Evolutionary conservation across 2,888 invertebrate species (phyloP), one percentile per base, ranked within the genome.

Genomic region (Metopia argyrocephala): DNA sequence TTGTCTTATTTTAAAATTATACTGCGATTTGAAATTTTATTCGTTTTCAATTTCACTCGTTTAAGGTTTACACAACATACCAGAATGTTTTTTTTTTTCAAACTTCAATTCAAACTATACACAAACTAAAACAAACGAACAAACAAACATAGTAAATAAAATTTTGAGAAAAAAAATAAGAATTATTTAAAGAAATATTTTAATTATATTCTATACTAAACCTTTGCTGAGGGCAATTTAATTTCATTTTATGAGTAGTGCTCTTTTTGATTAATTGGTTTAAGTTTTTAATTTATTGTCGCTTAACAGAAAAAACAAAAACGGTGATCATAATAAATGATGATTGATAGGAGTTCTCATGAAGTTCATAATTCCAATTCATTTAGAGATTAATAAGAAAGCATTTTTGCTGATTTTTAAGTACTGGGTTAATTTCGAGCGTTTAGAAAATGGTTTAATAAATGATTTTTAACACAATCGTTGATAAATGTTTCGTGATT

Each of bases 161-260:
- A 31, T 25, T 46, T 61, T 21, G 66, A 68, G 45, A 50, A 54
- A 52, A 54, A 68, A 5, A 73, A 38, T 45, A 48, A 27, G n/a
- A n/a, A n/a, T 66, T 31, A 52, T 20, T 18, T 15, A 38, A 21
- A 9, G 3, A 5, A 45, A n/a, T n/a, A n/a, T 27, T 28, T 31
- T 64, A 80, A 57, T 57, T 68, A 76, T 57, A 57, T 64, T 73
- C 62, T 76, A 76, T 76, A 80, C 76, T 80, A 64, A 76, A 80
- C 76, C 76, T 79, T 78, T 75, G 65, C 61, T 59, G 80, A 76
- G 62, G 64, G 68, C 65, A 75, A 59, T 31, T 65, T 54, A 62
- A 38, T n/a, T n/a, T n/a, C n/a, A n/a, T n/a, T 38, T 9, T 68
- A 38, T 65, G 50, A 71, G 66, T 80, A 68, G 48, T 61, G 38